Conservation (phyloP, 2,113 vertebrate species). For the Nothoprocta perdicaria region DNA sequence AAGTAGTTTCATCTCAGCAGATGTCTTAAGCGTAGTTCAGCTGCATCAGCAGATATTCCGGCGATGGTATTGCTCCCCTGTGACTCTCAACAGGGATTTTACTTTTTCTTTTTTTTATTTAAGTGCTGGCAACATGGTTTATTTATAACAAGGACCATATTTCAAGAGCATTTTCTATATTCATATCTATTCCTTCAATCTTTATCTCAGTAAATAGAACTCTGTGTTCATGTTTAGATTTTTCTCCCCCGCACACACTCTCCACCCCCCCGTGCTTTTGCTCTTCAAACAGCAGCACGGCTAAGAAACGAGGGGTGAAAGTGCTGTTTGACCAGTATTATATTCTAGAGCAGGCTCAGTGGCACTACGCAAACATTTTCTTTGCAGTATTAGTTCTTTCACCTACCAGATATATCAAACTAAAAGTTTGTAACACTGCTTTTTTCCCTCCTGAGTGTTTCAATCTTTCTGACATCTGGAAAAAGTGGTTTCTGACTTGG, state of each 20-base stretch:
- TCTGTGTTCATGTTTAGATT: conserved; percentile 24
- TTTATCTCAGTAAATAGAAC: conserved; percentile 73
- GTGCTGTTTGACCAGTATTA: conserved; percentile 8
- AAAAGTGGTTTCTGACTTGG: conserved; percentile 75
- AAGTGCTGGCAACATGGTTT: conserved; percentile 72
- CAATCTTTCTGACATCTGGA: conserved; percentile 80
- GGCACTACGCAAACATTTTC: conserved; percentile 65
- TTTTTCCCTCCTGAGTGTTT: conserved; percentile 59
- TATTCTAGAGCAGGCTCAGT: conserved; percentile 35
- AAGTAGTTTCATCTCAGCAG: conserved; percentile 67
- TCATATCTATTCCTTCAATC: conserved; percentile 74
- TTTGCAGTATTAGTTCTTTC: conserved; percentile 65
- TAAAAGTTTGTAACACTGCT: conserved; percentile 47
- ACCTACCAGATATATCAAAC: conserved; percentile 65
- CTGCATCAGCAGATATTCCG: conserved; percentile 72
- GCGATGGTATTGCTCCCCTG: conserved; percentile 57
- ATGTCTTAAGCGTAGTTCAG: conserved; percentile 60
- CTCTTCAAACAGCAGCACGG: conserved; percentile 4
- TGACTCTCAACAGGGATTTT: conserved; percentile 64
- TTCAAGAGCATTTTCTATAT: conserved; percentile 72
- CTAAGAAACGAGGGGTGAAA: conserved; percentile 42
- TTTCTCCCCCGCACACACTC: neutral
- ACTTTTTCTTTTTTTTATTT: conserved; percentile 66
- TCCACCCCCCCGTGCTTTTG: conserved; percentile 4
- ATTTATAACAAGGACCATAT: conserved; percentile 78